phyloP scores from a whole-genome alignment of 35 echinoderm and acorn worm genomes.

The Ptychodera flava region DNA sequence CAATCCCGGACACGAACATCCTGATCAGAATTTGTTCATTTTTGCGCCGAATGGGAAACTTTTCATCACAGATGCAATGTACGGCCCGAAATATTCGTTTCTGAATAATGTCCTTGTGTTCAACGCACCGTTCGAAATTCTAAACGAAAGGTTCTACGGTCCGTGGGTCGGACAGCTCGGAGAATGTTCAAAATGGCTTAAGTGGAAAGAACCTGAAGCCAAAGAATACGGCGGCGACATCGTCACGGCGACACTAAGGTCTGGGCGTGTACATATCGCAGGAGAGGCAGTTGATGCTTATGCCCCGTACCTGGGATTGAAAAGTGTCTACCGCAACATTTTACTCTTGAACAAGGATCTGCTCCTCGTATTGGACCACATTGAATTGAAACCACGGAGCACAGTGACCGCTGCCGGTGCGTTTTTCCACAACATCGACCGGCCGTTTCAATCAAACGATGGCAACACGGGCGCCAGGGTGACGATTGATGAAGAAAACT shows the following conservation, averaged over 20 bases:
- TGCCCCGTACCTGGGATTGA: constrained; percentile 45
- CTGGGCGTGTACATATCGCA: constrained; percentile 45
- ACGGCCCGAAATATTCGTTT: constrained; percentile 71
- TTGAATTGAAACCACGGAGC: constrained; percentile 48
- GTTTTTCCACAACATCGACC: constrained; percentile 75
- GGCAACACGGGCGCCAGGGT: constrained; percentile 49
- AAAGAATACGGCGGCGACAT: constrained; percentile 59
- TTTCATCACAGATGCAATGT: constrained; percentile 85
- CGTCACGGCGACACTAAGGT: constrained; percentile 38
- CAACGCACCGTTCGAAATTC: constrained; percentile 43
- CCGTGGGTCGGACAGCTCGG: constrained; percentile 98
- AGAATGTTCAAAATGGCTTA: constrained; percentile 89
- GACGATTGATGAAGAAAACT: constrained; percentile 44
- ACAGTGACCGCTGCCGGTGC: constrained; percentile 53
- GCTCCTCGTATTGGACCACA: constrained; percentile 79
- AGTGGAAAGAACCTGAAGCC: constrained; percentile 48
- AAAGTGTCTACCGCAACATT: constrained; percentile 75
- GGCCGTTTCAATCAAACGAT: constrained; percentile 39
- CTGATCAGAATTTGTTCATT: constrained; percentile 95
- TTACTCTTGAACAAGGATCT: constrained; percentile 58
- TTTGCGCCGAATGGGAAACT: constrained; percentile 75
- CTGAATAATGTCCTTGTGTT: constrained; percentile 87
- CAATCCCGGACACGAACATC: constrained; percentile 98
- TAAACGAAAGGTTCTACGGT: constrained; percentile 32
- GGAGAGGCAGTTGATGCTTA: constrained; percentile 74